These are phyloP conservation scores for Erpetoichthys calabaricus DNA, from an alignment of 2,797 vertebrate species.

Conservation along the genomic window DNA sequence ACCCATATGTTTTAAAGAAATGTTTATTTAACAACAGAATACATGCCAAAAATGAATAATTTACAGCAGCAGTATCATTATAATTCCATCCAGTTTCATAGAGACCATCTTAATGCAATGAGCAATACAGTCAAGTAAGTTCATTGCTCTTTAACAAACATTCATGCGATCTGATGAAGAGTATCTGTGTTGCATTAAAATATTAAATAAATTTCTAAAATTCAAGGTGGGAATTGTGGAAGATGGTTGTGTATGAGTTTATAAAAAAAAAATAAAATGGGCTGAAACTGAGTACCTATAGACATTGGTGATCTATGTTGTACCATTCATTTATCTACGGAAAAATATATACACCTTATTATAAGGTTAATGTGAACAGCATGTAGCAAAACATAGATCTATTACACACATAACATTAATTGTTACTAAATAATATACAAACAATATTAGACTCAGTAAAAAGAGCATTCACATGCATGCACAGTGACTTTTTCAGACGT, in stretches of 20 bases:
- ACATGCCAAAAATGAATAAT: conserved; percentile 88
- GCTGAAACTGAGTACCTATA: conserved; percentile 50
- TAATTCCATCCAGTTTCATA: conserved; percentile 58
- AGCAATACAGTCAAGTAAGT: conserved; percentile 40
- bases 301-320: conserved; percentile 49
- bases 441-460: conserved; percentile 48
- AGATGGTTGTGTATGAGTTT: conserved; percentile 32
- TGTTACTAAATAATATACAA: conserved; percentile 70
- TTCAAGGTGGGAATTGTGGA: conserved; percentile 19
- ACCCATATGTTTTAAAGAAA: conserved; percentile 62
- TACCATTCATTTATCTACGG: conserved; percentile 55
- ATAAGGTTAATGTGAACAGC: conserved; percentile 49
- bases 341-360: conserved; percentile 68
- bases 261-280: conserved; percentile 30
- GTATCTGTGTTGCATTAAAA: conserved; percentile 33
- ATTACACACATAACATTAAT: conserved; percentile 64
- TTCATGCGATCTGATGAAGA: conserved; percentile 17
- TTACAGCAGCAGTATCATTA: conserved; percentile 83
- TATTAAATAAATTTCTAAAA: conserved; percentile 41
- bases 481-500: conserved; percentile 40
- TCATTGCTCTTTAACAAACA: conserved; percentile 17
- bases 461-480: conserved; percentile 79
- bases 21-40: conserved; percentile 67
- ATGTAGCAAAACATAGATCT: conserved; percentile 63
- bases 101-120: conserved; percentile 54